Base-by-base conservation (phyloP, 2,797 vertebrate genomes). In the Loris lydekkerianus region DNA sequence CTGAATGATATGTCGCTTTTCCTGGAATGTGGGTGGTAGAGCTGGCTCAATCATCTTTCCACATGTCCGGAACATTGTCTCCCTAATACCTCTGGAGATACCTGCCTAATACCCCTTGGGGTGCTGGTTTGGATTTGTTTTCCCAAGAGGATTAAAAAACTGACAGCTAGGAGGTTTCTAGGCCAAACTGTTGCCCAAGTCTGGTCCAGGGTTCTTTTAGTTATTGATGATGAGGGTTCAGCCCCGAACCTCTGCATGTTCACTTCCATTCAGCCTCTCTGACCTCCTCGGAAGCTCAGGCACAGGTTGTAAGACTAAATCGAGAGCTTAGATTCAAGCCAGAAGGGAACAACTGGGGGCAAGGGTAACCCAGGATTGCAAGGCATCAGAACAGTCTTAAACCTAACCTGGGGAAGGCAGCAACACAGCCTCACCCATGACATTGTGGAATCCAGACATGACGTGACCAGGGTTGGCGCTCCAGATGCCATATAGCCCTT, bases 1-100 rank as follows among this genome's bases (percentile, higher is more conserved):
- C 43, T 61, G 86, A 94, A 81, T 95, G 94, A 67, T 29, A 29
- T 27, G 21, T 18, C 69, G 80, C 56, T 49, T 93, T 95, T 95
- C 91, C 80, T 81, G 37, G 63, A 86, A 77, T 73, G 8, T 86
- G 87, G 91, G 93, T 93, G 86, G 72, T 18, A 23, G 53, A 73
- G 63, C 92, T 86, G 90, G 94, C 49, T 67, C 90, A 93, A 20
- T 56, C 65, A 34, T 49, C 67, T 83, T 92, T 56, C 56, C 2
- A 18, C 69, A 61, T 43, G 17, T 20, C 67, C 70, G 88, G 63
- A 83, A 73, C 73, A 83, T 53, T 43, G 10, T 70, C 78, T 94
- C 15, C 37, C 88, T 82, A 58, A 56, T 61, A 86, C 72, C 69
- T 86, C 60, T 91, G 27, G 84, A 92, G 85, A 80, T 10, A 92